Percentiles rank a stretch among this genome's conserved stretches.
Evolutionary conservation across 2,888 invertebrate species (phyloP).

Genomic region (Spisula solida): DNA sequence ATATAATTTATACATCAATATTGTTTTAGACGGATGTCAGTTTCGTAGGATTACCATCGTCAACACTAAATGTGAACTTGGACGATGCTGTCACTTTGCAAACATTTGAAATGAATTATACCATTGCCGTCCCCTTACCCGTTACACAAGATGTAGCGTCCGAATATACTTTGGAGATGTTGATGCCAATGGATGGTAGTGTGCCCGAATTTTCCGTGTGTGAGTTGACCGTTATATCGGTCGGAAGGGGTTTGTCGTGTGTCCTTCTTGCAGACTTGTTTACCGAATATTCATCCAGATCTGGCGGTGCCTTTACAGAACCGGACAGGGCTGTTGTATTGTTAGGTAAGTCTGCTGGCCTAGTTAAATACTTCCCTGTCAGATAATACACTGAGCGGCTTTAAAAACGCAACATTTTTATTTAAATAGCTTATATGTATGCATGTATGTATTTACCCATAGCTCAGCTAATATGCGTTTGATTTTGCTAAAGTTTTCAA

Average conservation of each 20-base stretch:
- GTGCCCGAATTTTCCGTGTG: conserved; percentile 73
- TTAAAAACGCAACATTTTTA: too few species aligned
- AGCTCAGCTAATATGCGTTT: too few species aligned
- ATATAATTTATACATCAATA: too few species aligned
- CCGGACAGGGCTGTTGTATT: conserved; percentile 76
- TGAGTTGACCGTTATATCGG: conserved; percentile 54
- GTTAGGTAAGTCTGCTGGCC: conserved; percentile 38
- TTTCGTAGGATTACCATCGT: background rate
- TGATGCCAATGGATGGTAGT: conserved; percentile 68
- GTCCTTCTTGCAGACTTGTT: conserved; percentile 59
- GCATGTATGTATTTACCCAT: too few species aligned
- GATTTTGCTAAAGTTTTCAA: too few species aligned
- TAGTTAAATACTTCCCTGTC: too few species aligned
- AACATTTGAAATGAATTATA: conserved; percentile 61
- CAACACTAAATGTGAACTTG: conserved; percentile 1
- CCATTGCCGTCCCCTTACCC: conserved; percentile 60
- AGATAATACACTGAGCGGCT: too few species aligned
- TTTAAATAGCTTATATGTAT: too few species aligned
- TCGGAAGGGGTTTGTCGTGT: conserved; percentile 75
- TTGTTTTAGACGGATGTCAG: conserved; percentile 39
- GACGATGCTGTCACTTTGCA: conserved; percentile 50
- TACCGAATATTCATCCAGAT: conserved; percentile 65
- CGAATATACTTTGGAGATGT: conserved; percentile 73
- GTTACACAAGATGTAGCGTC: conserved; percentile 49
- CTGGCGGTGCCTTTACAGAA: background rate